Conservation (phyloP, 2,113 vertebrate species). For the Barbus barbus region DNA sequence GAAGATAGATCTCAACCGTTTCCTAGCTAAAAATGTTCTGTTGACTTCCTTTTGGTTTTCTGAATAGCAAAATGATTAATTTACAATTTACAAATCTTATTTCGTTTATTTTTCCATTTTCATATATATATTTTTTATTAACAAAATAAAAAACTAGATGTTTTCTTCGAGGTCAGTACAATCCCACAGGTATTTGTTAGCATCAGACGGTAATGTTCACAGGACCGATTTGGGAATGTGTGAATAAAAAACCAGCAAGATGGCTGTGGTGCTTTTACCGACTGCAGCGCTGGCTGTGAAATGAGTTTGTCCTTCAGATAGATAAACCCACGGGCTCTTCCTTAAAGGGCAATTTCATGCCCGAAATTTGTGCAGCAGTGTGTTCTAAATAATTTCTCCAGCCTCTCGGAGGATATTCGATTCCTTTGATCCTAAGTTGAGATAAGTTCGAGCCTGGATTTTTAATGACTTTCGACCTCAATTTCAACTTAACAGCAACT, state of each 20-base stretch:
- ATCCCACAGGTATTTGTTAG: background rate
- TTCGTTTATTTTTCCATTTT: no score
- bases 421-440: slow-evolving; percentile 18
- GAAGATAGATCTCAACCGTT: no score
- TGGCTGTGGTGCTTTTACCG: background rate
- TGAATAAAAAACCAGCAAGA: background rate
- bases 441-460: background rate
- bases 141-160: background rate
- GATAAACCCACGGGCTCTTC: background rate
- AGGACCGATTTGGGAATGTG: background rate
- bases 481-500: slow-evolving; percentile 15
- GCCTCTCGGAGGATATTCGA: background rate
- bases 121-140: background rate
- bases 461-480: slow-evolving; percentile 29
- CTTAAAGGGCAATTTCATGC: slow-evolving; percentile 34
- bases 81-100: no score
- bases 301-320: slow-evolving; percentile 14
- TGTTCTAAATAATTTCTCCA: slow-evolving; percentile 22
- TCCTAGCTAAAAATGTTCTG: background rate
- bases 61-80: no score
- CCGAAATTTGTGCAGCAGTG: background rate
- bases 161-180: background rate
- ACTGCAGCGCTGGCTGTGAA: background rate
- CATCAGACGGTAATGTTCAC: background rate
- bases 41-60: no score